Base-by-base conservation (phyloP, 1,140 invertebrate species). In the Papilio machaon region DNA sequence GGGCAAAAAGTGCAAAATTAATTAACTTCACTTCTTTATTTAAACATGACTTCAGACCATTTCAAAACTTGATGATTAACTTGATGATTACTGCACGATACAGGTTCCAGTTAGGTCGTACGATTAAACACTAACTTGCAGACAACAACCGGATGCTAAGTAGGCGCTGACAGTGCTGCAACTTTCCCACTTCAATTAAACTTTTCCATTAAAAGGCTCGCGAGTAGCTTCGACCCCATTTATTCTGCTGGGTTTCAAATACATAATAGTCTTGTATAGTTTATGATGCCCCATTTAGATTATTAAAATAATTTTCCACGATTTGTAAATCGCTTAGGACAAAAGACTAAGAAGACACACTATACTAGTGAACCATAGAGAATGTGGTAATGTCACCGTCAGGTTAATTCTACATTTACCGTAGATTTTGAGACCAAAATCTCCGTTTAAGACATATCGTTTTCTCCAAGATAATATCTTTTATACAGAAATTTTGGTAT, bases 111-210 rank as follows among this genome's bases (percentile, higher is more conserved):
- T 70, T 70, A 70, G 64, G 23, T 70, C 64, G 64, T 35, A 38
- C 64, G 23, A 15, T 70, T 35, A 35, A 70, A 35, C 64, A 35
- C 64, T 38, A 17, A 70, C 60, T 64, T 23, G 5, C 52, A 64
- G 60, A 64, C 60, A 38, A 70, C 64, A 70, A 70, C 64, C 64
- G 64, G 64, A 70, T 70, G 64, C 64, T 70, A 70, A 70, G 64
- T 70, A 49, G 74, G 74, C 74, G 74, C 46, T 10, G 74, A 49
- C 43, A 49, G 19, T 47, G 19, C n/a, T 38, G n/a, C 74, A 52
- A 52, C 74, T 76, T 76, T 76, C 74, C 74, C 46, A 52, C 43
- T 76, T 76, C 46, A 76, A 76, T 76, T 76, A 76, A 76, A 76
- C 46, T 52, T 76, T 70, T 76, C 74, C 46, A 54, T 76, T 76